Percentiles rank a stretch among this genome's conserved stretches.
These are phyloP conservation scores for Drosophila micromelanica DNA, from an alignment of 1,140 invertebrate species.

Conservation along the genomic window DNA sequence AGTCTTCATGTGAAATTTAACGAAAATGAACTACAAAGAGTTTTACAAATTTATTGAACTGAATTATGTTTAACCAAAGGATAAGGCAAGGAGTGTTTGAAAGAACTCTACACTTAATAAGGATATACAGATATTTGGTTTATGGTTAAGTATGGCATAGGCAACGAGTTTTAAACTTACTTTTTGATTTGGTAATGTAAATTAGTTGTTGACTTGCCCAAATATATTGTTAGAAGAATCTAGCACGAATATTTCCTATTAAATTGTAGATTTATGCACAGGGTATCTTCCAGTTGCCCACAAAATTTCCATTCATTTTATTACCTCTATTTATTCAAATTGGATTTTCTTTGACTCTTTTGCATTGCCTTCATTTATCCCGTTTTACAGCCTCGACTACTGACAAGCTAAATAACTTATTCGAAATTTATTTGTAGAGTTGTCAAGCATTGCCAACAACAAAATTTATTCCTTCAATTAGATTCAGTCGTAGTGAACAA, in stretches of 20 bases:
- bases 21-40: background rate
- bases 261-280: background rate
- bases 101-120: background rate
- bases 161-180: background rate
- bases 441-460: conserved; percentile 10
- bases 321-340: conserved; percentile 1
- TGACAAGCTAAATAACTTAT: conserved; percentile 9
- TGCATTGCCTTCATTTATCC: background rate
- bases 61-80: conserved; percentile 3
- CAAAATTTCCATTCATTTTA: background rate
- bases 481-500: background rate
- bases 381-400: background rate
- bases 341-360: background rate
- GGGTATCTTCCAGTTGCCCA: background rate
- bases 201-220: too few relatives aligned
- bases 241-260: background rate
- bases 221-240: too few relatives aligned
- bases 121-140: background rate
- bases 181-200: too few relatives aligned
- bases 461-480: conserved; percentile 23
- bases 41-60: conserved; percentile 12
- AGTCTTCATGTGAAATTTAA: conserved; percentile 1
- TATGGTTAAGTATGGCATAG: too few relatives aligned
- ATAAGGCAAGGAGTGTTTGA: too few relatives aligned
- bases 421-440: conserved; percentile 3